Evolutionary conservation across 2,888 invertebrate genomes (phyloP), one percentile per base, ranked within the genome.

Genomic region (Drosophila buzzatii): DNA sequence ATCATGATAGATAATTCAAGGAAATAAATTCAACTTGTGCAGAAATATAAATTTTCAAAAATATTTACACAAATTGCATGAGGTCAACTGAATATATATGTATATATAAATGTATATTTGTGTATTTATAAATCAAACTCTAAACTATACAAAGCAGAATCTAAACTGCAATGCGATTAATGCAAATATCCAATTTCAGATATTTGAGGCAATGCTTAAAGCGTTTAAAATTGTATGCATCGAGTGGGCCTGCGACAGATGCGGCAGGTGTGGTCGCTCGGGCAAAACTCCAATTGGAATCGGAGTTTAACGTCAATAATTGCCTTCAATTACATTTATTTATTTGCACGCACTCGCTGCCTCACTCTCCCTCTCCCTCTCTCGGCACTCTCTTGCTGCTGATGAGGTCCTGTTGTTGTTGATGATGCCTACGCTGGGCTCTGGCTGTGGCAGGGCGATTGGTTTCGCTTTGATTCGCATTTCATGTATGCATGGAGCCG

Each of bases 321-420:
- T 86, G 90, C 90, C 85, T 89, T 82, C 90, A 86, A 86, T 86
- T 86, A 88, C 81, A 89, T 89, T 89, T 89, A 88, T 89, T 89
- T 86, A 86, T 86, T 86, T 82, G 88, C 76, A 72, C 88, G 68
- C 80, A 60, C 71, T 71, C 78, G 69, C 76, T 44, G 39, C 44
- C 59, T 63, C n/a, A 31, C 51, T 27, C 63, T 20, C 57, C 2
- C 33, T 18, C 35, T 12, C 35, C 35, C 59, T 63, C n/a, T 35
- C 51, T 27, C 61, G 8, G 47, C 1, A 4, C 23, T 23, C 20
- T 47, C 37, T 7, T 27, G 31, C 37, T 31, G 18, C 49, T 62
- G 62, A 58, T 71, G 62, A 64, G 53, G 27, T 62, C 47, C 33
- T 55, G 58, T 41, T 53, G 57, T 37, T 70, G 65, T 20, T 65